Evolutionary conservation across 2,888 invertebrate genomes (phyloP).

Genomic region (Steromphala cineraria): DNA sequence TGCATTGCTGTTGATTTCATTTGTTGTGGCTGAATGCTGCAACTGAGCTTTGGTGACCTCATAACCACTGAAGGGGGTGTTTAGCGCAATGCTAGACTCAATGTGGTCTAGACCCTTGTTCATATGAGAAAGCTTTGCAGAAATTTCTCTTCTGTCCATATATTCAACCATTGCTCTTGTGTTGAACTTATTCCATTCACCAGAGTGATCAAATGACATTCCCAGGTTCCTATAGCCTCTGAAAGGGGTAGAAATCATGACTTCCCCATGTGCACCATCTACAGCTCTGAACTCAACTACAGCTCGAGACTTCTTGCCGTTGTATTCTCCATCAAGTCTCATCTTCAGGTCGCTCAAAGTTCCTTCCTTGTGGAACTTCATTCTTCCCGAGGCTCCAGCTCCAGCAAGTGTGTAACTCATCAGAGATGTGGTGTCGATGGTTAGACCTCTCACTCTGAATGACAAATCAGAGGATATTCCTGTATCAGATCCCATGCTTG

Average conservation of each 20-base stretch:
- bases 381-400: not conserved
- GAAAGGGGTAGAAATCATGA: constrained; percentile 28
- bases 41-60: not conserved
- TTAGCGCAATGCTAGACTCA: not conserved
- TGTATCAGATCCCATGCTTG: not conserved
- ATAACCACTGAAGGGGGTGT: not conserved
- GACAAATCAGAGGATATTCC: not conserved
- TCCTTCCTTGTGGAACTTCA: constrained; percentile 21
- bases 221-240: constrained; percentile 23
- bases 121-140: constrained; percentile 25
- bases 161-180: constrained; percentile 24
- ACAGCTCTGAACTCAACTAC: not conserved
- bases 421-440: not conserved
- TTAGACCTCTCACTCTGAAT: not conserved
- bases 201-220: constrained; percentile 34
- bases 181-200: constrained; percentile 30
- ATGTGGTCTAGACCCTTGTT: not conserved
- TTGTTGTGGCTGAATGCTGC: constrained; percentile 23
- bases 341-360: not conserved
- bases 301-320: not conserved
- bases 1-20: constrained; percentile 27
- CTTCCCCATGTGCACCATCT: not conserved
- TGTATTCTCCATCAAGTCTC: not conserved
- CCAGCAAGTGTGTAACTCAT: not conserved
- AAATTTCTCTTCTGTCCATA: constrained; percentile 18